Evolutionary conservation across 2,113 vertebrate species (phyloP).

Genomic region (Indri indri): DNA sequence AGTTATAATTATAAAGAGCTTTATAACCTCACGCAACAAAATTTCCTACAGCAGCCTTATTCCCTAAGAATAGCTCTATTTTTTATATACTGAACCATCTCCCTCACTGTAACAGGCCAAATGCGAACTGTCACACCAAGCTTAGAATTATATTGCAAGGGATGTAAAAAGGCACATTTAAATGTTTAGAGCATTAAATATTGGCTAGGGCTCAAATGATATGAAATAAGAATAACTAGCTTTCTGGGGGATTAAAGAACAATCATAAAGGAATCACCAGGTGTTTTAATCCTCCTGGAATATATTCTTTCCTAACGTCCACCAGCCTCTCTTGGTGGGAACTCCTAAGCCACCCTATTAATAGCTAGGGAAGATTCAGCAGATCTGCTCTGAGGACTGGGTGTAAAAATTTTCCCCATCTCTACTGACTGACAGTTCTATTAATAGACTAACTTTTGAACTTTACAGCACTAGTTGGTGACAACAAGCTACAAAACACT

Average conservation of each 20-base stretch:
- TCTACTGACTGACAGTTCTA: slow-evolving; percentile 58
- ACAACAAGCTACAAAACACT: slow-evolving; percentile 38
- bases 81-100: background rate
- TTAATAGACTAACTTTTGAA: slow-evolving; percentile 73
- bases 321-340: slow-evolving; percentile 34
- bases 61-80: background rate
- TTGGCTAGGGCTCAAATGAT: background rate
- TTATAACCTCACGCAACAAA: slow-evolving; percentile 4
- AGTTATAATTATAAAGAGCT: background rate
- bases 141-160: background rate
- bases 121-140: background rate
- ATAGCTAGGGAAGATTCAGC: slow-evolving; percentile 65
- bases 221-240: background rate
- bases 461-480: slow-evolving; percentile 35
- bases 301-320: background rate
- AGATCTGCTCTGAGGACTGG: slow-evolving; percentile 40
- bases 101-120: background rate
- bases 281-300: background rate
- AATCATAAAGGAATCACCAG: background rate
- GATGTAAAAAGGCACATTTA: background rate
- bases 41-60: background rate
- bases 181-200: background rate
- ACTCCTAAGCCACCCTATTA: slow-evolving; percentile 71
- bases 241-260: background rate
- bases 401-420: slow-evolving; percentile 54